Evolutionary conservation across 2,113 vertebrate species (phyloP).

Genomic region (Nerophis lumbriciformis): DNA sequence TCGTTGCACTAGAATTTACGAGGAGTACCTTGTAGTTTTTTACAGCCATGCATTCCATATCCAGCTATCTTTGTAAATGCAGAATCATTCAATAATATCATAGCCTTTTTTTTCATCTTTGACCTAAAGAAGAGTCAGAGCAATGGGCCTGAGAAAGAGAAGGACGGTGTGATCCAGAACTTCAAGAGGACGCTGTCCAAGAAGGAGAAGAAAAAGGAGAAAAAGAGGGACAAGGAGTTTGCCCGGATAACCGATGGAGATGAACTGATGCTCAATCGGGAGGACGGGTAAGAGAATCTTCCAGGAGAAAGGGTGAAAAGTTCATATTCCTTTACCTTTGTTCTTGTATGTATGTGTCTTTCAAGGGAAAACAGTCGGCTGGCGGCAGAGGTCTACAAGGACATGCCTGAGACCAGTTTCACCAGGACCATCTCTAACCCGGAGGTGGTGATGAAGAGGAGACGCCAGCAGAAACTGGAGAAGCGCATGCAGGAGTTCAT

Average conservation of each 20-base stretch:
- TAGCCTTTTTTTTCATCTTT: neutral
- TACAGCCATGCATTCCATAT: too few species aligned
- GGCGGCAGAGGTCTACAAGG: conserved; percentile 96
- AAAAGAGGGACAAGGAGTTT: conserved; percentile 89
- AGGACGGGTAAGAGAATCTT: conserved; percentile 76
- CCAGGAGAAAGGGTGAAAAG: neutral
- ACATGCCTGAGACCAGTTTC: conserved; percentile 99
- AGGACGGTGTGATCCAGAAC: conserved; percentile 96
- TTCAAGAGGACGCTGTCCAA: conserved; percentile 96
- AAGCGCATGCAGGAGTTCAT: conserved; percentile 97
- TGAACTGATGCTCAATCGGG: conserved; percentile 74
- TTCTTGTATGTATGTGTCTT: neutral
- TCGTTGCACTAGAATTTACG: too few species aligned
- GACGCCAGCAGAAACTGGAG: conserved; percentile 92
- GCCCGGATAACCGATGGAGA: conserved; percentile 83
- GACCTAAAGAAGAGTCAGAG: conserved; percentile 83
- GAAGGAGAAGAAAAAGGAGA: conserved; percentile 97
- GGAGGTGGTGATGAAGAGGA: conserved; percentile 96
- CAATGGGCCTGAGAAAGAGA: conserved; percentile 96
- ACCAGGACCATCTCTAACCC: conserved; percentile 98
- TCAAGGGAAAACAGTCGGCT: conserved; percentile 87
- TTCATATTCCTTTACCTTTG: neutral
- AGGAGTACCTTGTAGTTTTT: too few species aligned
- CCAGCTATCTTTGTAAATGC: too few species aligned
- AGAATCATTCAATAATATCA: too few species aligned